These are phyloP conservation scores for Chesias legatella DNA, from an alignment of 2,888 invertebrate genomes.

Conservation along the genomic window DNA sequence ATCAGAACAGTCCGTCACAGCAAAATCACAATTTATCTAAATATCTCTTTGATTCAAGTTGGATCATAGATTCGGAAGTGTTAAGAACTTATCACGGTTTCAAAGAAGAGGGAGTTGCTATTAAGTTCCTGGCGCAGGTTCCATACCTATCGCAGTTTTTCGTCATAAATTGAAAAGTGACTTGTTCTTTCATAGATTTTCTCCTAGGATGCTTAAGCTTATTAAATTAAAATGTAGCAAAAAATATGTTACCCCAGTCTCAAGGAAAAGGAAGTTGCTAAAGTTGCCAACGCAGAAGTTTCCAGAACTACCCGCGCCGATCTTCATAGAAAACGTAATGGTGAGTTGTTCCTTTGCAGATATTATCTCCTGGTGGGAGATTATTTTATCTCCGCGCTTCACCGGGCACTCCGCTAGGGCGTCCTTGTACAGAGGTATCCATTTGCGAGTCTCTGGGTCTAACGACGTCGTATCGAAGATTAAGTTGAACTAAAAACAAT, in stretches of 20 bases:
- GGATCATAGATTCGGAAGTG: too few relatives aligned
- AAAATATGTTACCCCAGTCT: conserved; percentile 80
- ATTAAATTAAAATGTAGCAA: too few relatives aligned
- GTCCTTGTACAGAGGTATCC: conserved; percentile 88
- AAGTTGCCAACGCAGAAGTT: conserved; percentile 87
- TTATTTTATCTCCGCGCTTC: conserved; percentile 72
- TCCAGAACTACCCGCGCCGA: conserved; percentile 82
- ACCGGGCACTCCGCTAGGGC: conserved; percentile 89
- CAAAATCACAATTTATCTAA: too few relatives aligned
- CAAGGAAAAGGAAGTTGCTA: conserved; percentile 83
- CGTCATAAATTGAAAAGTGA: too few relatives aligned
- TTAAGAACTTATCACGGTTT: too few relatives aligned
- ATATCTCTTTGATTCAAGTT: too few relatives aligned
- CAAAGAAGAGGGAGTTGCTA: too few relatives aligned
- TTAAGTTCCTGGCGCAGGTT: too few relatives aligned
- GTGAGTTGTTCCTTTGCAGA: conserved; percentile 88
- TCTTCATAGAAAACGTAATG: conserved; percentile 78
- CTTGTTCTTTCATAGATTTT: too few relatives aligned
- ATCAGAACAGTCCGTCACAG: too few relatives aligned
- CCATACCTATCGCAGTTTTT: too few relatives aligned
- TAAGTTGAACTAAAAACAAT: conserved; percentile 83
- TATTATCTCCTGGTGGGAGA: conserved; percentile 88
- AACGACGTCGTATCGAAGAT: conserved; percentile 85
- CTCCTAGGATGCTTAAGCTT: too few relatives aligned
- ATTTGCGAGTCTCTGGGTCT: conserved; percentile 81